A percentile compares a stretch with the other conserved stretches of the same genome.
Evolutionary conservation across 2,113 vertebrate genomes (phyloP).

Genomic region (Oriolus oriolus): DNA sequence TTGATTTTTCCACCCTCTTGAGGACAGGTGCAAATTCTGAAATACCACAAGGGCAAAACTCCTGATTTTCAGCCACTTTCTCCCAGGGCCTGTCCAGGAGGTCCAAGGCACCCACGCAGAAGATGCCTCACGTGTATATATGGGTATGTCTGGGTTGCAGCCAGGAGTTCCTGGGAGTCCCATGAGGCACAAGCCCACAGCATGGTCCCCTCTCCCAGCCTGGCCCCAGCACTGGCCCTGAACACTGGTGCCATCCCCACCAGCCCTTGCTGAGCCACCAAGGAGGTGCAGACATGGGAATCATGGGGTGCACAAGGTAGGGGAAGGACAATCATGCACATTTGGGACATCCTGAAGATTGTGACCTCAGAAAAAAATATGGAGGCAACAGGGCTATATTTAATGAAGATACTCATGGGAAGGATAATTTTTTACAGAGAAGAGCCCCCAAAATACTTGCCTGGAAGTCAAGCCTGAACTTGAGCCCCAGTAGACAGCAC

Average conservation of each 20-base stretch:
- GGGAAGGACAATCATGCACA: rapidly evolving
- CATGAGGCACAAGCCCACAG: background rate
- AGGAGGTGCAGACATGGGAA: rapidly evolving
- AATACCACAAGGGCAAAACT: background rate
- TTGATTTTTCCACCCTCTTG: background rate
- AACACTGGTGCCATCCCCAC: background rate
- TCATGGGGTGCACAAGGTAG: background rate
- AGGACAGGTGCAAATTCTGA: background rate
- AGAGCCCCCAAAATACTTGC: background rate
- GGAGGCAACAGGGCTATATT: background rate
- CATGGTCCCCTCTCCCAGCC: background rate
- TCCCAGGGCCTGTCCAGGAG: background rate
- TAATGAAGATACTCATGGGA: background rate
- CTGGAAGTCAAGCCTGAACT: background rate
- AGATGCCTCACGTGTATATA: background rate
- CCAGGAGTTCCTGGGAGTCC: background rate
- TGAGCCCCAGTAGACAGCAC: background rate
- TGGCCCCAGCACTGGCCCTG: rapidly evolving
- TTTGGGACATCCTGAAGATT: background rate
- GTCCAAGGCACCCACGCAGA: background rate
- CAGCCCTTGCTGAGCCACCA: background rate
- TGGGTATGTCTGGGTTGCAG: background rate
- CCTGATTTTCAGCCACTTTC: background rate
- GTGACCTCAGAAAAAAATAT: background rate
- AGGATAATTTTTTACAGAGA: background rate